Conservation (phyloP, 1,140 invertebrate genomes). For the Ptiloglossa arizonensis region DNA sequence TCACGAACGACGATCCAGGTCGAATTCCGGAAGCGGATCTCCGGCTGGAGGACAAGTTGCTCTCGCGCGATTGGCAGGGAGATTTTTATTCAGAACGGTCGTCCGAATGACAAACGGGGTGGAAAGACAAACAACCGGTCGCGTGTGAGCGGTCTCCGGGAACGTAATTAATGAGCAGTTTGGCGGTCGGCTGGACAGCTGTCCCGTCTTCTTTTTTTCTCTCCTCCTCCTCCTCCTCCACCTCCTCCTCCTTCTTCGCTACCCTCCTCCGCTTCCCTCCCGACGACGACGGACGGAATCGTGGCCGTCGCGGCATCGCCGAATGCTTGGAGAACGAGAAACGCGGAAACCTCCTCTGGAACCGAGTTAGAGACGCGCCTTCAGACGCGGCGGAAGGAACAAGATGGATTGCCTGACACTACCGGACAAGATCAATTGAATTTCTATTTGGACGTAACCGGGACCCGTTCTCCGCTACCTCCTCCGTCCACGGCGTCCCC, state of each 20-base stretch:
- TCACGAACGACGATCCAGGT: too few species aligned
- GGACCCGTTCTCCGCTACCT: conserved; percentile 43
- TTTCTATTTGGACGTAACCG: conserved; percentile 78
- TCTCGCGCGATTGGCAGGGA: conserved; percentile 40
- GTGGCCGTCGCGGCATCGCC: conserved; percentile 55
- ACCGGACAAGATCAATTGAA: conserved; percentile 83
- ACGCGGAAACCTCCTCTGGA: conserved; percentile 73
- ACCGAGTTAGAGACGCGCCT: conserved; percentile 67
- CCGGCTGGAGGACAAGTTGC: neutral
- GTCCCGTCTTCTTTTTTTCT: conserved; percentile 73
- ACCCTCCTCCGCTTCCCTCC: neutral
- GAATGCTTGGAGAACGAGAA: conserved; percentile 54
- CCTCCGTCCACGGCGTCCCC: conserved; percentile 28
- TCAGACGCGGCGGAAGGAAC: conserved; percentile 78
- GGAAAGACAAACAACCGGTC: conserved; percentile 71
- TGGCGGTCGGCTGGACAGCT: conserved; percentile 80
- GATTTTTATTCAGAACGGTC: conserved; percentile 65
- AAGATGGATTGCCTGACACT: conserved; percentile 81
- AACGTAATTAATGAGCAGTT: conserved; percentile 81
- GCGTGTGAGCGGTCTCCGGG: conserved; percentile 62
- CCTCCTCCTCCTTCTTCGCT: neutral
- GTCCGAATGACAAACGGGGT: conserved; percentile 20
- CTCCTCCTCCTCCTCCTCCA: neutral
- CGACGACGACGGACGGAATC: conserved; percentile 70
- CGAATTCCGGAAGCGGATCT: conserved; percentile 27